Evolutionary conservation across 1,140 invertebrate genomes (phyloP), one percentile per base, ranked within the genome.

Genomic region (Drosophila repletoides): DNA sequence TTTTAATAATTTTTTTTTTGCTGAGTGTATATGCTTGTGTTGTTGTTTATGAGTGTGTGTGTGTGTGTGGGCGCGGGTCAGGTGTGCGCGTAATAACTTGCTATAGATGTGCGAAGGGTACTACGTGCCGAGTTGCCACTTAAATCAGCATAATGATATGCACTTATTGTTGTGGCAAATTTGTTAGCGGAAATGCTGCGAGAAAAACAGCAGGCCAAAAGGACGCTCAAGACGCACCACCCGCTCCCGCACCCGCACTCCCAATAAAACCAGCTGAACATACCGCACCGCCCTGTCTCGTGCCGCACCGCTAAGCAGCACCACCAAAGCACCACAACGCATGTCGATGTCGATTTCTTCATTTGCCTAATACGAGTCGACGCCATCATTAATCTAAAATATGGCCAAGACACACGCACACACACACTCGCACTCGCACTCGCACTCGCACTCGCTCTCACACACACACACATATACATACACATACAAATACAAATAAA

Each of bases 111-210:
- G 46, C 33, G 15, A 22, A 17, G 21, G 36, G 48, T 36, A 55
- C 67, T 65, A 69, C 52, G 64, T 63, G 65, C 48, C 43, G 53
- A 36, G 70, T 31, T 69, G 69, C 79, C 79, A 83, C 80, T 83
- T 83, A 83, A 83, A 83, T 83, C 79, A 83, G 79, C 79, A 83
- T 83, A 83, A 83, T 83, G 79, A 83, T 83, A 83, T 83, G 79
- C 79, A 83, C 80, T 83, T 83, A 83, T 83, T 86, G 75, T 83
- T 83, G 80, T 79, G 79, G 79, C 80, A 84, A 83, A 83, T 86
- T 83, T 83, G 79, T 74, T 83, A 53, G 61, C 79, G 79, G 79
- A 83, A 79, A 72, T 83, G 74, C 80, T 83, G 79, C 45, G 74
- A 77, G 41, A 84, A 84, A 84, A 84, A 84, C 79, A 74, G 74